Conservation (phyloP, 2,113 vertebrate genomes). For the Lasiurus cinereus region DNA sequence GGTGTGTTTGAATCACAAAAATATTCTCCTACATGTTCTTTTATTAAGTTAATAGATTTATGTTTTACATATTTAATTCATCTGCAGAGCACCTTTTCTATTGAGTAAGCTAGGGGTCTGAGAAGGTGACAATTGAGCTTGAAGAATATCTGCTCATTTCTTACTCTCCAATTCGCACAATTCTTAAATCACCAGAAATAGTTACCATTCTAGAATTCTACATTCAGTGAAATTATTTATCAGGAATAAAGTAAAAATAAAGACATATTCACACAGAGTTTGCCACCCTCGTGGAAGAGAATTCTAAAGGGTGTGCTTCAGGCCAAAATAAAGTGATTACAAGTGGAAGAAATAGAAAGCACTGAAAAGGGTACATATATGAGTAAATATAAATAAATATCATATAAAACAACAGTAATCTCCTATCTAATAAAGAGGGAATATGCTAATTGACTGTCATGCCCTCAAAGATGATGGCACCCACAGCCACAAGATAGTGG, state of each 20-base stretch:
- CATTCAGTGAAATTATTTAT: slow-evolving; percentile 1
- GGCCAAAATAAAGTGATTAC: neutral
- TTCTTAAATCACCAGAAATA: neutral
- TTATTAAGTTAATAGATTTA: slow-evolving; percentile 36
- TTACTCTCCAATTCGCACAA: neutral
- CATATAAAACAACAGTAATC: too few species aligned
- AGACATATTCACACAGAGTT: neutral
- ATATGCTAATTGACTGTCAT: too few species aligned
- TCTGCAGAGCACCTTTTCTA: neutral
- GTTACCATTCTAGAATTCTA: slow-evolving; percentile 1
- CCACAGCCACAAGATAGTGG: too few species aligned
- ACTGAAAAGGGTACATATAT: neutral
- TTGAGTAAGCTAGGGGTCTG: neutral
- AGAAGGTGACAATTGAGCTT: neutral
- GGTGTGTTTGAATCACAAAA: neutral
- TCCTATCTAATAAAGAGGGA: too few species aligned
- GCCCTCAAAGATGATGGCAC: too few species aligned
- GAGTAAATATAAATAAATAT: neutral
- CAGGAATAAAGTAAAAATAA: slow-evolving; percentile 35
- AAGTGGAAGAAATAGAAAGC: neutral
- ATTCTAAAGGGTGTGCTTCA: neutral
- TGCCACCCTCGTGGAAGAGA: neutral
- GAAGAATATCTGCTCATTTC: neutral
- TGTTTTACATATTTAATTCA: neutral
- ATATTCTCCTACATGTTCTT: neutral